These are phyloP conservation scores for Coenonympha glycerion DNA, from an alignment of 2,888 invertebrate species.

Conservation along the genomic window DNA sequence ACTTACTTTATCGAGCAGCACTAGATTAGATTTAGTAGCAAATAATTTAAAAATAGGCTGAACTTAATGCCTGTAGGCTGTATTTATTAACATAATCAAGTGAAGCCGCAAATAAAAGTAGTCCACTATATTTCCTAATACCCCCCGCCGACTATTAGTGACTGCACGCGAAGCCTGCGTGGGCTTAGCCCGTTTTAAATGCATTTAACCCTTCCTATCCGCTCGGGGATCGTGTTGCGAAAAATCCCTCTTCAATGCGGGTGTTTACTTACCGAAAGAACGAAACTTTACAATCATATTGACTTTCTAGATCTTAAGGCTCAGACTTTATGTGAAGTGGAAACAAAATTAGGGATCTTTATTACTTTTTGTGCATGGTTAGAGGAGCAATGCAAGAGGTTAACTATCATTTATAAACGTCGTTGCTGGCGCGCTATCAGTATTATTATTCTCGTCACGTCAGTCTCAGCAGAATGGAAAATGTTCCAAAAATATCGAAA, in stretches of 20 bases:
- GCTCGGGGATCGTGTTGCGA: slow-evolving; percentile 26
- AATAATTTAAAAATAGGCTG: background rate
- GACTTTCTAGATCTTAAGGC: slow-evolving; percentile 8
- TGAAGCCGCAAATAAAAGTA: slow-evolving; percentile 7
- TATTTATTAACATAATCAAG: background rate
- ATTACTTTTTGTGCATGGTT: background rate
- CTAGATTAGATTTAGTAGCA: too few species aligned
- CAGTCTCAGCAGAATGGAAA: too few species aligned
- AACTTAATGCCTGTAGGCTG: background rate
- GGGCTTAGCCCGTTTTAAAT: slow-evolving; percentile 26
- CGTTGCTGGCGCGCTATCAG: too few species aligned
- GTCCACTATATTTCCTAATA: slow-evolving; percentile 20
- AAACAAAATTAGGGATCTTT: background rate
- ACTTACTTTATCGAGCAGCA: too few species aligned
- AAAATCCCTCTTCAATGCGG: slow-evolving; percentile 25
- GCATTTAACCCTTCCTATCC: slow-evolving; percentile 28
- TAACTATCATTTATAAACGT: too few species aligned
- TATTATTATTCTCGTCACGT: too few species aligned
- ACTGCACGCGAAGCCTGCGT: slow-evolving; percentile 24
- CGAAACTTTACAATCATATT: slow-evolving; percentile 14
- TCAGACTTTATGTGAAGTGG: slow-evolving; percentile 9
- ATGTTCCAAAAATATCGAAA: too few species aligned
- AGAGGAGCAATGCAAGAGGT: too few species aligned
- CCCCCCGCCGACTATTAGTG: slow-evolving; percentile 18
- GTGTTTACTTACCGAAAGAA: slow-evolving; percentile 22